Evolutionary conservation across 2,113 vertebrate species (phyloP), one percentile per base, ranked within the genome.

Genomic region (Orientallactaga bullata): DNA sequence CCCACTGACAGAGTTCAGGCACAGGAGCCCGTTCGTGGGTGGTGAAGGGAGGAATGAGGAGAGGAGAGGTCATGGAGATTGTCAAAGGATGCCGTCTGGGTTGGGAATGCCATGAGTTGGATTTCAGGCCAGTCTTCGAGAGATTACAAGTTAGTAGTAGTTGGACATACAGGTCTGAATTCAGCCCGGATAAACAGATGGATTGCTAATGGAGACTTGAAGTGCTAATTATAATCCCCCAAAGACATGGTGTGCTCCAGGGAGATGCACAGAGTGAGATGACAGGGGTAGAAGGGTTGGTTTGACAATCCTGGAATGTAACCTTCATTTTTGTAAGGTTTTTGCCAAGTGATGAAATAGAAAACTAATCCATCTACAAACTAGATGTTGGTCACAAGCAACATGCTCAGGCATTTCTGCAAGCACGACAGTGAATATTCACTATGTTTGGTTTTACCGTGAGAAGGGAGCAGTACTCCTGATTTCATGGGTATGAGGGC

Each of bases 41-140:
- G 3, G 72, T 61, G 72, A 30, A 61, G 21, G 61, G 81, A 80
- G 5, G 35, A 30, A 32, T n/a, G n/a, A 11, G 61, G 3, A 3
- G 20, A 61, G 35, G 28, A 61, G 2, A 37, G 1, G 51, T 21
- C 3, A 8, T 0, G 3, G 35, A 15, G 20, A 5, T 20, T 58
- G n/a, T 35, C 55, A 88, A 17, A 42, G 23, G 24, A 21, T 78
- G 28, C 84, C 61, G 16, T 78, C 65, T 37, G 18, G 60, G 39
- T 58, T 89, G 61, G 68, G n/a, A 55, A 78, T 58, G 23, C 80
- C 69, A 39, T 26, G 58, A 69, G 66, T 63, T 47, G 26, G 11
- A 73, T 68, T 83, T 88, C 32, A n/a, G 39, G 68, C 68, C 88
- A 85, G 80, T 51, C 66, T 94, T 93, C 83, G 79, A 77, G 63